Evolutionary conservation across 1,140 invertebrate species (phyloP).

Genomic region (Radopholus similis): DNA sequence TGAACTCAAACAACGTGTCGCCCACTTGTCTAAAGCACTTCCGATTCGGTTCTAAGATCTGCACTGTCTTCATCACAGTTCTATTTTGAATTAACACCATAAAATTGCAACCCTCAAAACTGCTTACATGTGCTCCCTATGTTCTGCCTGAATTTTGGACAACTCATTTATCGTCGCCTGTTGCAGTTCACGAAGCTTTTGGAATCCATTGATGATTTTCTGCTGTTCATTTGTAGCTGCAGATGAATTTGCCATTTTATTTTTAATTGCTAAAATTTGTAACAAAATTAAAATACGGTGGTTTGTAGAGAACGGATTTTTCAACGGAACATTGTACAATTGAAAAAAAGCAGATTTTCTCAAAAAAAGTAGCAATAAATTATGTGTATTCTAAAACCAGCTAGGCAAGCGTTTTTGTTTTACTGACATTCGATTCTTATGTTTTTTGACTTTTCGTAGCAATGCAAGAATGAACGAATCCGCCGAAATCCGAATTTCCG

Average conservation of each 20-base stretch:
- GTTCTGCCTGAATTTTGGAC: constrained; percentile 15
- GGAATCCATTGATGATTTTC: constrained; percentile 37
- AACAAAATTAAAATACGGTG: too few relatives aligned
- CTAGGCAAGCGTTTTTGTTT: too few relatives aligned
- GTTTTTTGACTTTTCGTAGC: too few relatives aligned
- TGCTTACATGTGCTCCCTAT: constrained; percentile 31
- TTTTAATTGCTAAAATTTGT: too few relatives aligned
- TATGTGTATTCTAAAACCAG: too few relatives aligned
- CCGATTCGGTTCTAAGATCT: constrained; percentile 20
- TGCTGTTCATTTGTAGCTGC: constrained; percentile 21
- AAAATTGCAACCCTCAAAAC: constrained; percentile 13
- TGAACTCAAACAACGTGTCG: constrained; percentile 27
- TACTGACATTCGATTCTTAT: too few relatives aligned
- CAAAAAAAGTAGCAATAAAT: too few relatives aligned
- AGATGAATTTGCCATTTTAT: not conserved
- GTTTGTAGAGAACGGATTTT: too few relatives aligned
- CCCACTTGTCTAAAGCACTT: constrained; percentile 34
- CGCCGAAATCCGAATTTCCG: too few relatives aligned
- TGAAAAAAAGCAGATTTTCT: too few relatives aligned
- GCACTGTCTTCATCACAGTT: constrained; percentile 26
- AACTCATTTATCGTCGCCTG: constrained; percentile 24
- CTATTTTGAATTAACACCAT: constrained; percentile 14
- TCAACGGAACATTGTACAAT: too few relatives aligned
- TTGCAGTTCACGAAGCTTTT: constrained; percentile 32
- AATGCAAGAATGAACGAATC: too few relatives aligned